Evolutionary conservation across 2,888 invertebrate genomes (phyloP).

Genomic region (Drosophila meridiana): DNA sequence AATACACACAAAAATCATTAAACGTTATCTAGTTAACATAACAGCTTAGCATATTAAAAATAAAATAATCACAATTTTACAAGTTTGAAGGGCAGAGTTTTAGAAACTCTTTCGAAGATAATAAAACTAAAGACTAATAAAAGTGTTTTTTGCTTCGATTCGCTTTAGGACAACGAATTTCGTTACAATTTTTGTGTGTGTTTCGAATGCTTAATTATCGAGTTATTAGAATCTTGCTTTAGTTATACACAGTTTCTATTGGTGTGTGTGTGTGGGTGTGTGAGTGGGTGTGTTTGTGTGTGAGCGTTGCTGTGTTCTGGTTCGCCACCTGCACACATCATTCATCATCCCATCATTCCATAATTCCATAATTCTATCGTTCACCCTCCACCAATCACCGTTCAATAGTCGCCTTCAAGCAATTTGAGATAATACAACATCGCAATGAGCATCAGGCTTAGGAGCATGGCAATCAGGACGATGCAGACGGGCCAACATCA

Average conservation of each 20-base stretch:
- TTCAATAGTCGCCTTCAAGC: conserved; percentile 37
- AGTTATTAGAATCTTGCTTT: conserved; percentile 50
- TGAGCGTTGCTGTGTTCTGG: conserved; percentile 20
- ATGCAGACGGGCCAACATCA: conserved; percentile 84
- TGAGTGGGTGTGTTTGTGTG: conserved; percentile 16
- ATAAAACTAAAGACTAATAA: conserved; percentile 53
- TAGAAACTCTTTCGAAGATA: conserved; percentile 51
- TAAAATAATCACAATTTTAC: conserved; percentile 73
- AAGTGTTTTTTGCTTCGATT: conserved; percentile 33
- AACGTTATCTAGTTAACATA: conserved; percentile 54
- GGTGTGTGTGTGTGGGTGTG: conserved; percentile 23
- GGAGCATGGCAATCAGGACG: conserved; percentile 80
- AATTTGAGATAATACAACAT: conserved; percentile 74
- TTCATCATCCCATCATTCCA: background rate
- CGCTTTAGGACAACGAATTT: conserved; percentile 30
- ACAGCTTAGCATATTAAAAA: conserved; percentile 60
- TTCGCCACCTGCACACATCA: conserved; percentile 9
- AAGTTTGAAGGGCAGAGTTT: conserved; percentile 57
- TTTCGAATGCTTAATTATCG: conserved; percentile 26
- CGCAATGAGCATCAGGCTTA: conserved; percentile 78
- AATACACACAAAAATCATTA: conserved; percentile 15
- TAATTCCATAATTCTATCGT: background rate
- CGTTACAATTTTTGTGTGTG: conserved; percentile 16
- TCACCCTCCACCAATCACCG: conserved; percentile 3
- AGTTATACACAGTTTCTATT: conserved; percentile 44